Percentiles rank a stretch among this genome's conserved stretches.
Evolutionary conservation across 2,113 vertebrate genomes (phyloP).

Genomic region (Apeltes quadracus): DNA sequence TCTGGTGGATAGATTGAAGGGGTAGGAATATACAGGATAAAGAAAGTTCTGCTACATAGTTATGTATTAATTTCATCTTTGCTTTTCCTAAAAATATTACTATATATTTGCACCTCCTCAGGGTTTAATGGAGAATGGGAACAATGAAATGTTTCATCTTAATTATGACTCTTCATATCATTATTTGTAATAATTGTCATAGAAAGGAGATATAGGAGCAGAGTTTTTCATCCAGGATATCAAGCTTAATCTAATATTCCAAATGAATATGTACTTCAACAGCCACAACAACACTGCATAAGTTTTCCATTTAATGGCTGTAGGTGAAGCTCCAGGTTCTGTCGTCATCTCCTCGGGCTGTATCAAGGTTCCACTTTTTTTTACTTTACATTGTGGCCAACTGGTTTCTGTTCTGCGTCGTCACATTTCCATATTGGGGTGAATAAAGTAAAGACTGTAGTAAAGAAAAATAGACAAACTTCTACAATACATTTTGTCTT

Average conservation of each 20-base stretch:
- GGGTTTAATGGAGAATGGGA: not conserved
- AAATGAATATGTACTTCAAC: not conserved
- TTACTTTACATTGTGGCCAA: not conserved
- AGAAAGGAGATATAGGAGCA: not conserved
- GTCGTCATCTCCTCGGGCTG: not conserved
- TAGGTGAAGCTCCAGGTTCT: not conserved
- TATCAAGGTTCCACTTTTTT: not conserved
- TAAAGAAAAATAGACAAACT: conserved; percentile 24
- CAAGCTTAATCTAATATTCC: not conserved
- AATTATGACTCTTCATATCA: not conserved
- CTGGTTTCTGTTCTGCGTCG: not conserved
- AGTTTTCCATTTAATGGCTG: not conserved
- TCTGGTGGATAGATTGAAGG: too few species aligned
- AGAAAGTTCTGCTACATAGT: not conserved
- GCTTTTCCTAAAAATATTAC: not conserved
- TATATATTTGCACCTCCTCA: not conserved
- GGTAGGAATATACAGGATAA: too few species aligned
- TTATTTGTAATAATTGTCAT: not conserved
- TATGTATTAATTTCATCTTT: too few species aligned
- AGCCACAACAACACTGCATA: not conserved
- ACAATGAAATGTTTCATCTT: not conserved
- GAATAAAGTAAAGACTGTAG: conserved; percentile 10
- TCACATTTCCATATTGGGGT: not conserved
- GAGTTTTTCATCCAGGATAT: not conserved
- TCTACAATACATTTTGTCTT: not conserved